Conservation (phyloP, 2,113 vertebrate species). For the Chlorodrepanis virens region DNA sequence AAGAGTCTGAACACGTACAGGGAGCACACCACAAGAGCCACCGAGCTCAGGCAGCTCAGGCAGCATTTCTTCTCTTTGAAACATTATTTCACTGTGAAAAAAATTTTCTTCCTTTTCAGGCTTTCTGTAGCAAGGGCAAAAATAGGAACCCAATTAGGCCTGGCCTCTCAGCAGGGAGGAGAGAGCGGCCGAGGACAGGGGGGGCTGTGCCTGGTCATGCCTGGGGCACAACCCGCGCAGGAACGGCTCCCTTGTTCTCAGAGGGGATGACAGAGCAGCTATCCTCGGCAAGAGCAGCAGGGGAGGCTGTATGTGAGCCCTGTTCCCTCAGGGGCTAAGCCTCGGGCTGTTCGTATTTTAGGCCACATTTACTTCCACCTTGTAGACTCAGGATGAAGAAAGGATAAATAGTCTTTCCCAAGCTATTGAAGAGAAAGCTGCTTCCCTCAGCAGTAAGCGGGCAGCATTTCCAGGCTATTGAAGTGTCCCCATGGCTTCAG, state of each 20-base stretch:
- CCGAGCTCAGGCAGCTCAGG: not conserved
- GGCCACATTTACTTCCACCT: not conserved
- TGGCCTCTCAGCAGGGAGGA: not conserved
- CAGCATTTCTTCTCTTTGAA: not conserved
- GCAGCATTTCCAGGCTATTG: not conserved
- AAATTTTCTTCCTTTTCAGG: constrained; percentile 35
- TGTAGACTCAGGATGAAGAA: not conserved
- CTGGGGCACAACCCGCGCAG: not conserved
- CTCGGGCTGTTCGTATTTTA: not conserved
- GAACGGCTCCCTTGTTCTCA: not conserved
- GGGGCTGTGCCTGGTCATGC: not conserved
- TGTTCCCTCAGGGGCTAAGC: not conserved
- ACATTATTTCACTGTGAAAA: not conserved
- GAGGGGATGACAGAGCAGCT: not conserved
- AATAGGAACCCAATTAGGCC: constrained; percentile 3
- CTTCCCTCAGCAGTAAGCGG: not conserved
- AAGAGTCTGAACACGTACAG: not conserved
- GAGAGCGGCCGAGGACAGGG: not conserved
- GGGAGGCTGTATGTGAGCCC: not conserved
- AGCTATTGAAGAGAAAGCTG: not conserved
- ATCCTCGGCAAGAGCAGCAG: not conserved
- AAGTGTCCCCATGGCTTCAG: not conserved
- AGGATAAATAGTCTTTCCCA: not conserved
- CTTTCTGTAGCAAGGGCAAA: not conserved
- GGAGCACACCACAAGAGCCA: not conserved